These are phyloP conservation scores for Euglossa dilemma DNA, from an alignment of 1,140 invertebrate species.

Conservation along the genomic window DNA sequence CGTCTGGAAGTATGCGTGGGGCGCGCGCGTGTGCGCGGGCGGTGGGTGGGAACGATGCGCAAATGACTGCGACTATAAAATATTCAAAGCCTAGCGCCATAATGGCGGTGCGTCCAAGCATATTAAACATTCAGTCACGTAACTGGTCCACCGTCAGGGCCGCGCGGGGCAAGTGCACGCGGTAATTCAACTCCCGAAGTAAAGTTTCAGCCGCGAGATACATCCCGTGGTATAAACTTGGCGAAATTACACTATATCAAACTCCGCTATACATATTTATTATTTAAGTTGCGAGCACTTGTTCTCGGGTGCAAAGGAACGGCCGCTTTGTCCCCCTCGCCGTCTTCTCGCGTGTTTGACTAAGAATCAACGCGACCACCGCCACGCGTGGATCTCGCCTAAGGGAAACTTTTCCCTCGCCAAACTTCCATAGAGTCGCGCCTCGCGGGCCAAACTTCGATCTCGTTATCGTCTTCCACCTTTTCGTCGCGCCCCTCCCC, in stretches of 20 bases:
- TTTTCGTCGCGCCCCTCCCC: not conserved
- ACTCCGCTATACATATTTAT: constrained; percentile 47
- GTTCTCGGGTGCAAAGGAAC: constrained; percentile 28
- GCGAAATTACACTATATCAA: constrained; percentile 55
- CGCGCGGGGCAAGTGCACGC: constrained; percentile 44
- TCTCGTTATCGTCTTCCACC: not conserved
- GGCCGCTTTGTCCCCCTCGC: constrained; percentile 12
- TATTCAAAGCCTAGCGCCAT: constrained; percentile 69
- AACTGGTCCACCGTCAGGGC: constrained; percentile 44
- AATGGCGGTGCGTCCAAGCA: constrained; percentile 67
- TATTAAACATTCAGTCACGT: constrained; percentile 70
- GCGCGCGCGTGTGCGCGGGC: not conserved
- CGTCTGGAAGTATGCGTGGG: not conserved
- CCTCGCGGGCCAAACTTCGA: not conserved
- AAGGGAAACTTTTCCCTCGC: not conserved
- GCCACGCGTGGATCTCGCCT: not conserved
- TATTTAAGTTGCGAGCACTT: constrained; percentile 52
- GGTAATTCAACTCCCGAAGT: constrained; percentile 61
- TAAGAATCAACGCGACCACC: constrained; percentile 25
- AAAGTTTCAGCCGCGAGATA: constrained; percentile 54
- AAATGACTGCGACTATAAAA: constrained; percentile 61
- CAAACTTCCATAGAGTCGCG: not conserved
- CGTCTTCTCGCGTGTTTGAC: constrained; percentile 2
- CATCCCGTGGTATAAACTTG: constrained; percentile 53
- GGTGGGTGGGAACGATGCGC: constrained; percentile 2